Evolutionary conservation across 2,113 vertebrate species (phyloP), one percentile per base, ranked within the genome.

Genomic region (Seriola aureovittata): DNA sequence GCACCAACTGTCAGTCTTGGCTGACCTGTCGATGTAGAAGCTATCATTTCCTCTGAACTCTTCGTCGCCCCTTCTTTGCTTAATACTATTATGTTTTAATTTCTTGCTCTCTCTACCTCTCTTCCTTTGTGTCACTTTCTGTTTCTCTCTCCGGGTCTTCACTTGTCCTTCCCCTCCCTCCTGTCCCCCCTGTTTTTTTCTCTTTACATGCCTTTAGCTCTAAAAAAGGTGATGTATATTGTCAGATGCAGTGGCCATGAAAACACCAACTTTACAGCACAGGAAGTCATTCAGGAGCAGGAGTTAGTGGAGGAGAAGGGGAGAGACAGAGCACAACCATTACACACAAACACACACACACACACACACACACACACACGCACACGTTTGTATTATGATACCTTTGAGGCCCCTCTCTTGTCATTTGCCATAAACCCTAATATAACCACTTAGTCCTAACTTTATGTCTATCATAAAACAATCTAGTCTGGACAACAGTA

Each of bases 261-360:
- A 97, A 97, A 96, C 94, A 94, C 95, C 94, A 95, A 97, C 96
- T 97, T 97, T 95, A 95, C 95, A 96, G 95, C 95, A 96, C 94
- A 59, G 29, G 34, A 67, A 38, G 42, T 63, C 23, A 68, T 42
- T 58, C 32, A 72, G 55, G 36, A 62, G 19, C 72, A 80, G 46
- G n/a, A 62, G 46, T 71, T 25, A 74, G 17, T 63, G 68, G 8
- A 29, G 29, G 29, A 29, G 29, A 29, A 29, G 29, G 29, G 29
- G 29, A 29, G 29, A 29, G 29, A 29, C 29, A 29, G 29, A 29
- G 29, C 29, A 29, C 29, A 29, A 29, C 29, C 29, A 29, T 29
- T 29, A 29, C 29, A 29, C 29, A 29, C 25, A 29, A 1, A 25
- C 25, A 25, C 25, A 25, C 25, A 25, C 25, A 29, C 25, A 29